phyloP scores from a whole-genome alignment of 2,797 vertebrate genomes.

The Garrulus glandarius region DNA sequence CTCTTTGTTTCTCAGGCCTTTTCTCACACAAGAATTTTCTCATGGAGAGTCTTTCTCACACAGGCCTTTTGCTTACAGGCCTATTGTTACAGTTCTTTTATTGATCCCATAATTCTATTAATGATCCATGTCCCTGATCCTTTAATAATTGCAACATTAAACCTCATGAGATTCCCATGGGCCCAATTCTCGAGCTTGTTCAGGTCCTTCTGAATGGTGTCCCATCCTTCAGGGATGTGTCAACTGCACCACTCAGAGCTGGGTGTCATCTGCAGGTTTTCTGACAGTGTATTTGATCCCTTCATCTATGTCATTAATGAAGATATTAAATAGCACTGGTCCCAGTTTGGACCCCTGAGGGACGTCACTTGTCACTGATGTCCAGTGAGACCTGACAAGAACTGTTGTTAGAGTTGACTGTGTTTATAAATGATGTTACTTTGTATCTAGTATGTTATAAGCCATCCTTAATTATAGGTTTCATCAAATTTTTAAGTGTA shows the following conservation, averaged over 20 bases:
- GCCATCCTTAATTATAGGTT: neutral
- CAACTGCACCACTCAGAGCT: neutral
- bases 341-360: neutral
- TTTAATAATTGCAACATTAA: no score
- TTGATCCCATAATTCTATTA: no score
- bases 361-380: neutral
- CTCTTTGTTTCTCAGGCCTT: no score
- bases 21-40: no score
- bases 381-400: neutral
- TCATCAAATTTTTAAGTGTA: neutral
- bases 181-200: fast-evolving
- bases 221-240: neutral
- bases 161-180: neutral
- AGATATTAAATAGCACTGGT: neutral
- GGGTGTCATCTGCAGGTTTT: neutral
- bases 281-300: neutral
- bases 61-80: no score
- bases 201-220: neutral
- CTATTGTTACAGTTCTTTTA: no score
- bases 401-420: neutral
- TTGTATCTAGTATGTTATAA: neutral
- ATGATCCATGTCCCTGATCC: no score
- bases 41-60: no score
- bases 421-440: neutral
- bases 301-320: neutral